Conservation (phyloP, 92 coral and sea anemone species). For the Porites lobata region DNA sequence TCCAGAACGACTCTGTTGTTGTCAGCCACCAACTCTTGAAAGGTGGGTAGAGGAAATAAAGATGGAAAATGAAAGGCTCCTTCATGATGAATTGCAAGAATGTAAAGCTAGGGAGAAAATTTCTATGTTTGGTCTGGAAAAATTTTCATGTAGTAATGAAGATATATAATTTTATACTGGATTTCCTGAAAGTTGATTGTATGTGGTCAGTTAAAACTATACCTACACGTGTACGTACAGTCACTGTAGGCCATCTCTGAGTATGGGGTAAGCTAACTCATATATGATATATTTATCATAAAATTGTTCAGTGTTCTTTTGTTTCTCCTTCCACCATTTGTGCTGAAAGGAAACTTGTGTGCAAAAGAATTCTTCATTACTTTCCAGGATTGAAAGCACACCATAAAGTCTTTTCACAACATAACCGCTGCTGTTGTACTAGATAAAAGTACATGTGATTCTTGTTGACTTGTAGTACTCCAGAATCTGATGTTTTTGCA, state of each 20-base stretch:
- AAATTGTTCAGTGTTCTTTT: constrained; percentile 50
- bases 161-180: constrained; percentile 80
- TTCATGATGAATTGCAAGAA: no score
- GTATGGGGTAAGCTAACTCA: constrained; percentile 70
- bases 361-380: constrained; percentile 56
- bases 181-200: constrained; percentile 58
- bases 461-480: constrained; percentile 35
- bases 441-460: constrained; percentile 68
- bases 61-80: no score
- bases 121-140: constrained; percentile 61
- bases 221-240: not conserved
- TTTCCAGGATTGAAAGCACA: constrained; percentile 70
- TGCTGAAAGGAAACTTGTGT: not conserved
- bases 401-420: constrained; percentile 74
- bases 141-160: constrained; percentile 60
- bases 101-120: constrained; percentile 37
- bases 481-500: constrained; percentile 40
- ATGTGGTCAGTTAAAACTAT: not conserved
- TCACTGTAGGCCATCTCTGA: constrained; percentile 56
- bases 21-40: no score
- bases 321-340: constrained; percentile 70
- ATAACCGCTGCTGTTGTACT: constrained; percentile 56
- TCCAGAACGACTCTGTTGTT: no score
- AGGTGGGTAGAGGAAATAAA: no score
- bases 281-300: constrained; percentile 64